Evolutionary conservation across 2,113 vertebrate genomes (phyloP).

Genomic region (Raja brachyura): DNA sequence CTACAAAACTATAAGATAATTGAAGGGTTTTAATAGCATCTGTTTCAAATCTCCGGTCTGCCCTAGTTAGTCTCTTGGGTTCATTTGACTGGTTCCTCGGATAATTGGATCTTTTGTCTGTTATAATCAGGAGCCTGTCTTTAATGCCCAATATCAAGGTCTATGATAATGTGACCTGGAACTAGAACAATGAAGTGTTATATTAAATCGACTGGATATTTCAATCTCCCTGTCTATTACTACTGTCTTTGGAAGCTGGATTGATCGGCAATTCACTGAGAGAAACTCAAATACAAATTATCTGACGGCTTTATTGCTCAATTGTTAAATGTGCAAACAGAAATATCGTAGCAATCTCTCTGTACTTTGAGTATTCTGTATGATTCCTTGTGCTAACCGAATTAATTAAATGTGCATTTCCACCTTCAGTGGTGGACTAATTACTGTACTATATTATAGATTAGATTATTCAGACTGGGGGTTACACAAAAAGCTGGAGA

Average conservation of each 20-base stretch:
- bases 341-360: background rate
- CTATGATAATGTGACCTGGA: slow-evolving; percentile 2
- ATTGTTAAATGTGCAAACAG: background rate
- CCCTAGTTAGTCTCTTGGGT: background rate
- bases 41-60: background rate
- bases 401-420: background rate
- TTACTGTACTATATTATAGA: background rate
- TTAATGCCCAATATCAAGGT: background rate
- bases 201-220: background rate
- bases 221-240: background rate
- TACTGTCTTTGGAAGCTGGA: background rate
- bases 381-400: background rate
- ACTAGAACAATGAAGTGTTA: background rate
- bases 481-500: no score
- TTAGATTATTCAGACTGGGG: no score
- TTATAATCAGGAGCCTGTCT: background rate
- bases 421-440: background rate
- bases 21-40: slow-evolving; percentile 12
- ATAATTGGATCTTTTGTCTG: slow-evolving; percentile 3
- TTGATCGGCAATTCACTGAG: background rate
- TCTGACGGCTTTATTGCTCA: background rate
- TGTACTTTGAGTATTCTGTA: background rate
- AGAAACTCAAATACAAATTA: background rate
- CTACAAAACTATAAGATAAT: background rate
- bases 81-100: background rate